phyloP scores from a whole-genome alignment of 1,140 invertebrate species.

The Musca vetustissima region DNA sequence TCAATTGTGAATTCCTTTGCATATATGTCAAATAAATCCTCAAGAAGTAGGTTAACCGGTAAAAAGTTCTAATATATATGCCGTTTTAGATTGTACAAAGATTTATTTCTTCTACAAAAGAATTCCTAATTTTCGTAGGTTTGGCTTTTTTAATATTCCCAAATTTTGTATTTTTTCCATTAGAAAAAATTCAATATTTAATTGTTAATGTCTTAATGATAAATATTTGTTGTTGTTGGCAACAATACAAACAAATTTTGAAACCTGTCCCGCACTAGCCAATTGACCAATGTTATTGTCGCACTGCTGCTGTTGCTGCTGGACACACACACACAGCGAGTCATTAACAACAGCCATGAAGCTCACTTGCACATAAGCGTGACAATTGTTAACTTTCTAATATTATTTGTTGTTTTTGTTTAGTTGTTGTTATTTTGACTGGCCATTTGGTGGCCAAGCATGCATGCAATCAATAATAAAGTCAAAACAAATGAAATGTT shows the following conservation, averaged over 20 bases:
- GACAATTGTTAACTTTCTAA: conserved; percentile 25
- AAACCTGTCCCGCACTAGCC: background rate
- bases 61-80: too few relatives aligned
- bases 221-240: conserved; percentile 11
- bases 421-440: conserved; percentile 3
- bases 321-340: background rate
- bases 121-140: too few relatives aligned
- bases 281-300: background rate
- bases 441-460: conserved; percentile 18
- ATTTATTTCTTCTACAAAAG: too few relatives aligned
- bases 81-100: too few relatives aligned
- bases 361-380: conserved; percentile 28
- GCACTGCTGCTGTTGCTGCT: background rate
- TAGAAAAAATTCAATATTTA: too few relatives aligned
- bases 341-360: background rate
- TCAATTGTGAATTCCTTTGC: too few relatives aligned
- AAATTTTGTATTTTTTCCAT: too few relatives aligned
- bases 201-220: too few relatives aligned
- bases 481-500: conserved; percentile 1
- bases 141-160: too few relatives aligned
- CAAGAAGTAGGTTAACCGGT: too few relatives aligned
- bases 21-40: too few relatives aligned
- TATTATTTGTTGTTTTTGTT: background rate
- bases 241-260: background rate
- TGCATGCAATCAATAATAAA: conserved; percentile 13